A percentile compares a stretch with the other conserved stretches of the same genome.
These are phyloP conservation scores for Sparidentex hasta DNA, from an alignment of 2,797 vertebrate species.

Conservation along the genomic window DNA sequence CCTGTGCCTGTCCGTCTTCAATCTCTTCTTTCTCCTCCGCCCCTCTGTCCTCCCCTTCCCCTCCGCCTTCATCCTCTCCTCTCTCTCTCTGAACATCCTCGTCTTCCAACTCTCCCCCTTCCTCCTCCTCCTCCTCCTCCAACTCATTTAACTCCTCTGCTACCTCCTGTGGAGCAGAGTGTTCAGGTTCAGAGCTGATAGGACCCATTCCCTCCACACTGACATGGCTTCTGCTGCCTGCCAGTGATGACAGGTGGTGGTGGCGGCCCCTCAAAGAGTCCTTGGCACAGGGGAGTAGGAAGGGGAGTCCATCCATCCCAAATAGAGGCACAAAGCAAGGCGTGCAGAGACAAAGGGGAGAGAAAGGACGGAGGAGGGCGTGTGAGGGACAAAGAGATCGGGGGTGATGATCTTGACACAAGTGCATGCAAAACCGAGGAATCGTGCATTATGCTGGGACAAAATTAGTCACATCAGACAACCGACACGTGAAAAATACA, in stretches of 20 bases:
- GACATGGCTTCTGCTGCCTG: conserved; percentile 60
- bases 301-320: conserved; percentile 52
- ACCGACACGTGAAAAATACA: background rate
- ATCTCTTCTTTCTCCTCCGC: background rate
- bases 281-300: conserved; percentile 69
- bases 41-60: background rate
- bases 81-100: background rate
- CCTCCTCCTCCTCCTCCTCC: conserved; percentile 13
- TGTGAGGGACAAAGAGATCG: conserved; percentile 47
- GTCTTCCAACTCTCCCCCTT: background rate
- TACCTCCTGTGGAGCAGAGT: conserved; percentile 34
- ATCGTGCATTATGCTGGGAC: conserved; percentile 3
- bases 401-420: conserved; percentile 3
- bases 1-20: conserved; percentile 6
- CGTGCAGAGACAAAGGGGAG: conserved; percentile 68
- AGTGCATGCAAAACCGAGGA: conserved; percentile 38
- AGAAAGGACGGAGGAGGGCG: conserved; percentile 58
- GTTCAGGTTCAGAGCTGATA: conserved; percentile 40
- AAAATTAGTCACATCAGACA: conserved; percentile 1
- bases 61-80: background rate
- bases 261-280: conserved; percentile 80
- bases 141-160: conserved; percentile 39
- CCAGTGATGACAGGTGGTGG: conserved; percentile 57
- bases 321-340: conserved; percentile 58
- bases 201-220: conserved; percentile 55